A percentile compares a stretch with the other conserved stretches of the same genome.
phyloP scores from a whole-genome alignment of 2,888 invertebrate genomes.

The Cephus pygmeus region DNA sequence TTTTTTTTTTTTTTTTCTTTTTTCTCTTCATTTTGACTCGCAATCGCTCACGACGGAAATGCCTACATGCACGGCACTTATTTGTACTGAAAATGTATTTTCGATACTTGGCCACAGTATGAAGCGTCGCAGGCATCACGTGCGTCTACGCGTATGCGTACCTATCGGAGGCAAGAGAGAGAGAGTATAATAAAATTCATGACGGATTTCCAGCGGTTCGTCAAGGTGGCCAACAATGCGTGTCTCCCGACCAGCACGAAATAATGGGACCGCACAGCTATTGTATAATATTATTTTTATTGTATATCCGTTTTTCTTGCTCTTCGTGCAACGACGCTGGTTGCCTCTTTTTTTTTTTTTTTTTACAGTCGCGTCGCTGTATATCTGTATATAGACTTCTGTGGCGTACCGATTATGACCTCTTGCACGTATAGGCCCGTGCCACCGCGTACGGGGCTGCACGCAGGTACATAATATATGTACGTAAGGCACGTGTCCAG shows the following conservation, averaged over 20 bases:
- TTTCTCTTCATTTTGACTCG: neutral
- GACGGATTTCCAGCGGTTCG: neutral
- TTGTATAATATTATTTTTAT: neutral
- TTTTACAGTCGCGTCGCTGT: neutral
- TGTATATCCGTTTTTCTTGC: neutral
- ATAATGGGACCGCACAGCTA: neutral
- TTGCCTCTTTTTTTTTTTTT: too few relatives aligned
- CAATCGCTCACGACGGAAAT: neutral
- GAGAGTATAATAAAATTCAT: neutral
- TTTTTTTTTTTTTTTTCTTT: too few relatives aligned
- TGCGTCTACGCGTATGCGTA: too few relatives aligned
- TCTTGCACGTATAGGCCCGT: neutral
- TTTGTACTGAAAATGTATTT: neutral
- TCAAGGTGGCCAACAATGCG: neutral
- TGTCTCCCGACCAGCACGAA: neutral
- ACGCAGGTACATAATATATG: neutral
- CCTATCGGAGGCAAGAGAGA: too few relatives aligned
- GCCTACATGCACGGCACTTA: neutral
- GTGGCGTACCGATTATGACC: neutral
- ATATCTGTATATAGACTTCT: neutral
- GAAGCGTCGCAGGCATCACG: neutral
- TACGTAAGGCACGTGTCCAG: slow-evolving; percentile 2
- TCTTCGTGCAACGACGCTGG: neutral
- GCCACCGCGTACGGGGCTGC: neutral
- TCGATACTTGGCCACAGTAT: neutral